A percentile compares a stretch with the other conserved stretches of the same genome.
Evolutionary conservation across 2,113 vertebrate species (phyloP).

Genomic region (Coptodon bakossiorum): DNA sequence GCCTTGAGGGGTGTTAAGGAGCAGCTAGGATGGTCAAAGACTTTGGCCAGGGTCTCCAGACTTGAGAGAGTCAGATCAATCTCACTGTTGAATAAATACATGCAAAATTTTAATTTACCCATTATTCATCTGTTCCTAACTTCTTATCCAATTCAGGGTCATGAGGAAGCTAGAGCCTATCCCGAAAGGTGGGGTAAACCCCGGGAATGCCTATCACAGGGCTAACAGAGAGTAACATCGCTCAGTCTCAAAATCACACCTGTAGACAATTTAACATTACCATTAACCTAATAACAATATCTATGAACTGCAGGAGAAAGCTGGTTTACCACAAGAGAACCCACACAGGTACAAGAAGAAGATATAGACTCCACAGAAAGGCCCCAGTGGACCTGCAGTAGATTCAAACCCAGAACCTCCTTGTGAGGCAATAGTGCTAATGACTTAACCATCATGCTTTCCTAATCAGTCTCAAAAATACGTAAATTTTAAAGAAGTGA

Average conservation of each 20-base stretch:
- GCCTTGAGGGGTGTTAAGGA: slow-evolving; percentile 51
- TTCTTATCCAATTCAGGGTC: not conserved
- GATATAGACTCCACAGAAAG: not conserved
- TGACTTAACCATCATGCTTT: not conserved
- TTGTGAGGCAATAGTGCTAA: not conserved
- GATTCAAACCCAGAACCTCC: not conserved
- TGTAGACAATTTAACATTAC: not conserved
- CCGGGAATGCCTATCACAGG: not conserved
- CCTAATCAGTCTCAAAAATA: not conserved
- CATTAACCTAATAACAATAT: not conserved
- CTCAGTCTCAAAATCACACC: not conserved
- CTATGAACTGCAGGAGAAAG: not conserved
- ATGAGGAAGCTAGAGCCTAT: not conserved
- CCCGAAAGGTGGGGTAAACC: not conserved
- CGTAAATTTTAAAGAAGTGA: not conserved
- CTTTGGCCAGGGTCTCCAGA: slow-evolving; percentile 78
- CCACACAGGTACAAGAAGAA: not conserved
- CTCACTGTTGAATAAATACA: slow-evolving; percentile 69
- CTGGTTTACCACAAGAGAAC: not conserved
- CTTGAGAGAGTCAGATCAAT: slow-evolving; percentile 78
- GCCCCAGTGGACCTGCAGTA: not conserved
- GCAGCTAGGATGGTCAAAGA: slow-evolving; percentile 74
- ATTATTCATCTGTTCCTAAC: not conserved
- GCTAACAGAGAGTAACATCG: not conserved
- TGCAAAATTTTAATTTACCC: not conserved